These are phyloP conservation scores for Corynorhinus townsendii DNA, from an alignment of 2,113 vertebrate species.

Conservation along the genomic window DNA sequence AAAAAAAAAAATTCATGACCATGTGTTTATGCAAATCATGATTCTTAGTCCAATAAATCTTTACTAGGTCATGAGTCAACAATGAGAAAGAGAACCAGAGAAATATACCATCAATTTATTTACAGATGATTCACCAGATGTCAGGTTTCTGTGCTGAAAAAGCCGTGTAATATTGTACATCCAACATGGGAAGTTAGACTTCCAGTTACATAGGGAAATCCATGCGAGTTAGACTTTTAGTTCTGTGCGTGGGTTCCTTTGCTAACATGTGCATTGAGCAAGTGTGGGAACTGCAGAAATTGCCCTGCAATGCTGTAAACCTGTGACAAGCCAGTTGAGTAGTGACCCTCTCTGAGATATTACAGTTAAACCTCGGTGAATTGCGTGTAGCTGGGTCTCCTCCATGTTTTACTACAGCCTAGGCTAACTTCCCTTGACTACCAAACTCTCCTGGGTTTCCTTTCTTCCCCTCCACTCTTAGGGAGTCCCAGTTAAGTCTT, in stretches of 20 bases:
- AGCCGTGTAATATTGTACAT: accelerated
- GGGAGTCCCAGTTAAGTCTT: background rate
- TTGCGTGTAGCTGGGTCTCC: background rate
- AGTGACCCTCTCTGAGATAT: background rate
- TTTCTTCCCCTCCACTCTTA: background rate
- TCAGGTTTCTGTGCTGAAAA: background rate
- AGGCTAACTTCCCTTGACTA: background rate
- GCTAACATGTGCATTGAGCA: background rate
- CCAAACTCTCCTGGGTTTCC: background rate
- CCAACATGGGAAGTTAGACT: background rate
- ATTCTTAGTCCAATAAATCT: background rate
- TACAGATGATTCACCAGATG: background rate
- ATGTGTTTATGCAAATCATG: background rate
- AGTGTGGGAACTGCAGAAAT: background rate
- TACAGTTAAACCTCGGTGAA: background rate
- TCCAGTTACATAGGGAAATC: background rate
- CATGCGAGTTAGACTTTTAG: background rate
- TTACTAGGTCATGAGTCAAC: background rate
- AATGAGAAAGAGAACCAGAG: background rate
- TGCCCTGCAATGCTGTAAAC: no score
- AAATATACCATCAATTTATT: background rate
- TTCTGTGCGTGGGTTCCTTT: background rate
- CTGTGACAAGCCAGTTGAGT: background rate
- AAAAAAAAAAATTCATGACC: background rate
- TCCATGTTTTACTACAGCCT: background rate